These are phyloP conservation scores for Plecturocebus donacophilus DNA, from an alignment of 2,113 vertebrate genomes.

Conservation along the genomic window DNA sequence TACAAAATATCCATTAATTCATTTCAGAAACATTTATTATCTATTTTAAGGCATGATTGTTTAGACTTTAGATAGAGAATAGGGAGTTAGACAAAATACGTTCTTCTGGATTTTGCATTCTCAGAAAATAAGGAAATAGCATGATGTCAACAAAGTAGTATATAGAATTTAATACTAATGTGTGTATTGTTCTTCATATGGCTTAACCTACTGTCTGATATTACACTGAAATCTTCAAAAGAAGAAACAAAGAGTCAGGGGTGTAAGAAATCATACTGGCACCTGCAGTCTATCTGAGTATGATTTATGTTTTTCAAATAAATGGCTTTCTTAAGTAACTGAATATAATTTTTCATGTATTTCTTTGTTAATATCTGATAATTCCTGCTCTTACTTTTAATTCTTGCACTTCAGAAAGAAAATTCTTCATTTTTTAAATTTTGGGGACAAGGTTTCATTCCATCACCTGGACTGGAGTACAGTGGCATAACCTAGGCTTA, in stretches of 20 bases:
- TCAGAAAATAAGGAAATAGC: neutral
- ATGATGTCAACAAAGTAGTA: neutral
- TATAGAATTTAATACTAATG: neutral
- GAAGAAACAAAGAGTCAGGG: neutral
- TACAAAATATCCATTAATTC: slow-evolving; percentile 14
- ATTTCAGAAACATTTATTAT: slow-evolving; percentile 19
- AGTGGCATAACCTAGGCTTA: too few species aligned
- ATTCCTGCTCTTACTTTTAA: neutral
- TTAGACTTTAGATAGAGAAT: neutral
- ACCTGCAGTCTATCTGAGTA: neutral
- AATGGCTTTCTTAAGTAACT: neutral
- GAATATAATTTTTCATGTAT: neutral
- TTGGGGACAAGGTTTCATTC: too few species aligned
- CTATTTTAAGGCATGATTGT: neutral
- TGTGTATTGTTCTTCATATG: neutral
- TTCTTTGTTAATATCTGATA: neutral
- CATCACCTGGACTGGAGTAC: too few species aligned
- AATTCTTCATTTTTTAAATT: neutral
- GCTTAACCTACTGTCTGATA: neutral
- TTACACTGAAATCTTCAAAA: neutral
- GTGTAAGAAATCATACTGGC: neutral
- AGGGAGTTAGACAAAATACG: neutral
- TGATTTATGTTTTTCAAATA: neutral
- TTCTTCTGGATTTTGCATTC: neutral
- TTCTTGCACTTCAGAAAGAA: neutral